Base-by-base conservation (phyloP, 2,797 vertebrate species). In the Natrix natrix region DNA sequence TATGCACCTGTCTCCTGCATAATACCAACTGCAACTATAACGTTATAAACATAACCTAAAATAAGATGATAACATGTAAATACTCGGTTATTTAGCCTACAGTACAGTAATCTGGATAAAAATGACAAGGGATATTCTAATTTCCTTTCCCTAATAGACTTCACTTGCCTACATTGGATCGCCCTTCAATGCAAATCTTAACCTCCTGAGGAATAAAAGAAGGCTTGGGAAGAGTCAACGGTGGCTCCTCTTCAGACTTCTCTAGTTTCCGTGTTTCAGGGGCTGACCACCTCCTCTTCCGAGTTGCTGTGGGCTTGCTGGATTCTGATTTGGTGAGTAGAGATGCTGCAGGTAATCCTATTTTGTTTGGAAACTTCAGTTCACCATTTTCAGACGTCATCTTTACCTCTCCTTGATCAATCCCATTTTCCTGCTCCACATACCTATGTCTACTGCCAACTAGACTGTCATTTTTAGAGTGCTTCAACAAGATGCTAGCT, bases 101-200 rank as follows among this genome's bases (percentile, higher is more conserved):
- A 98, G 98, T 98, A 99, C 98, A 98, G 98, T 98, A 98, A 98
- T 98, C 98, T 98, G 98, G 98, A 99, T 98, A 98, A 98, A 97
- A 98, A 97, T 94, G 97, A 97, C 96, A 97, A 98, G 98, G 97
- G 98, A 97, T 96, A 97, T 98, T 97, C 97, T 96, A 96, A 97
- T 97, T 93, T 97, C 97, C 96, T 97, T 97, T 97, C 96, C 97
- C 98, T 95, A 94, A 93, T 91, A 90, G 96, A 97, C 96, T 98
- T 99, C 98, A 99, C 98, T 99, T 99, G 98, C 99, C 99, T 97
- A 99, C 98, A 92, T 98, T 99, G 93, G 99, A 99, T 97, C 99
- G 98, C 97, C 99, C 99, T 98, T 99, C 99, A 90, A 99, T 99
- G 98, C 98, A 99, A 98, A 99, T 98, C 98, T 99, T 99, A 98